phyloP scores from a whole-genome alignment of 2,113 vertebrate species.

The Sprattus sprattus region DNA sequence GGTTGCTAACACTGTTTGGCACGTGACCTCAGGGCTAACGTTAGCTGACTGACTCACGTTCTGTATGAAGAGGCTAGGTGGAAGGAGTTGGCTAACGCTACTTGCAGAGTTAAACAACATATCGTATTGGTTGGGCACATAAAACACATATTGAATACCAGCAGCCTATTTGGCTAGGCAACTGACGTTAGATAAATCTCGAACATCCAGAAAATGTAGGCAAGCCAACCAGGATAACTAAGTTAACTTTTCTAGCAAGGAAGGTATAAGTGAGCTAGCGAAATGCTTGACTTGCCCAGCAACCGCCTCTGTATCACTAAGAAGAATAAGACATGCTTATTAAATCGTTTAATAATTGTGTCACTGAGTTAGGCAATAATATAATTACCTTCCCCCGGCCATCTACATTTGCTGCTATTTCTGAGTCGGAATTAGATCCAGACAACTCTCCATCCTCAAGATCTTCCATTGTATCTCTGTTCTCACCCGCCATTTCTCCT shows the following conservation, averaged over 20 bases:
- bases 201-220: neutral
- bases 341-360: neutral
- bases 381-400: slow-evolving; percentile 37
- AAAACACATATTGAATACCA: neutral
- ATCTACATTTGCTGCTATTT: slow-evolving; percentile 66
- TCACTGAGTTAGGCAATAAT: too few species aligned
- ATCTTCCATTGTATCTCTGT: slow-evolving; percentile 72
- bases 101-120: too few species aligned
- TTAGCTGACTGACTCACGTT: too few species aligned
- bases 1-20: too few species aligned
- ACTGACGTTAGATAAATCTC: neutral
- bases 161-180: too few species aligned
- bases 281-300: neutral
- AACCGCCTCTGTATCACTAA: neutral
- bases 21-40: too few species aligned
- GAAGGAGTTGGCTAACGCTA: too few species aligned
- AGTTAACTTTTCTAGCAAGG: neutral
- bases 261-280: neutral
- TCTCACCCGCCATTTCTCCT: slow-evolving; percentile 71
- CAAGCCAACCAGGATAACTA: neutral
- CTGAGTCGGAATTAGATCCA: slow-evolving; percentile 77
- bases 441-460: slow-evolving; percentile 89
- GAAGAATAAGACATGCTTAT: neutral
- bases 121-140: neutral
- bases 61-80: too few species aligned